Conservation (phyloP, 2,797 vertebrate genomes). For the Ambastaia sidthimunki region DNA sequence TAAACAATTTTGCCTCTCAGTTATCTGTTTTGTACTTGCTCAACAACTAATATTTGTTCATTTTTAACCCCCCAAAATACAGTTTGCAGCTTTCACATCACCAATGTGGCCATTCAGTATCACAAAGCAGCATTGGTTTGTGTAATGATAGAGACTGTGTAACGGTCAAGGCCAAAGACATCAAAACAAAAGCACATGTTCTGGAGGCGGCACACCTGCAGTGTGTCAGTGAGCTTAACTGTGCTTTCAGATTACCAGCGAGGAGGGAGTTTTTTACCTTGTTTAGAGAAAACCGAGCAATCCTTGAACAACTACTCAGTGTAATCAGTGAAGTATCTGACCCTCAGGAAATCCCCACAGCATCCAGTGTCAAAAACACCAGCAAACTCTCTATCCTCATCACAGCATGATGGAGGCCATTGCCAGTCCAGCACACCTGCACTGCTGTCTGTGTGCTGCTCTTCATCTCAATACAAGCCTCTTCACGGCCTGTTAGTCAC, state of each 20-base stretch:
- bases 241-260: background rate
- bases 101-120: too few species aligned
- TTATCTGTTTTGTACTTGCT: too few species aligned
- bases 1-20: too few species aligned
- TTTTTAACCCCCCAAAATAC: too few species aligned
- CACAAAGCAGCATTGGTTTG: background rate
- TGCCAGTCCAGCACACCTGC: conserved; percentile 3
- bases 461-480: background rate
- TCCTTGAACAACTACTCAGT: background rate
- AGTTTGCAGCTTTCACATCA: background rate
- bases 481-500: conserved; percentile 7
- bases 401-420: background rate
- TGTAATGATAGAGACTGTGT: background rate
- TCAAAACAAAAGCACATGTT: conserved; percentile 18
- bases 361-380: conserved; percentile 16
- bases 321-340: conserved; percentile 1
- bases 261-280: background rate
- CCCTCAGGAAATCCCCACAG: conserved; percentile 12
- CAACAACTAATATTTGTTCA: too few species aligned
- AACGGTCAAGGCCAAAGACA: conserved; percentile 7
- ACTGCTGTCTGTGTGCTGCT: background rate
- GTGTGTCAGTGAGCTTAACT: background rate
- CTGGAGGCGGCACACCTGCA: conserved; percentile 11
- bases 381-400: background rate
- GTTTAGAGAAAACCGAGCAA: background rate